These are phyloP conservation scores for Plutomurus gul DNA, from an alignment of 1,140 invertebrate species.

Conservation along the genomic window DNA sequence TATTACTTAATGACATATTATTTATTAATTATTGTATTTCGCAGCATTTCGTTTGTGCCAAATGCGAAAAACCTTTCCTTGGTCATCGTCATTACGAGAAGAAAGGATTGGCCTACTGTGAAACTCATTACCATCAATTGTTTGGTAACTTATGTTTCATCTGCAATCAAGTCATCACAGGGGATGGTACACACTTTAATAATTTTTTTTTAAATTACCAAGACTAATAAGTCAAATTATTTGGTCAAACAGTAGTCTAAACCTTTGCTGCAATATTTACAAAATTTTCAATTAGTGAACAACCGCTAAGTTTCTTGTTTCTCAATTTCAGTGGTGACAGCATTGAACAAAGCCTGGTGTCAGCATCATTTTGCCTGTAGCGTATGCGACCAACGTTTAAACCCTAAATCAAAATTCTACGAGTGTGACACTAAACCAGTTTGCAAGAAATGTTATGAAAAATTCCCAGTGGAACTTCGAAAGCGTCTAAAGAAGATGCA, in stretches of 20 bases:
- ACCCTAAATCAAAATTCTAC: conserved; percentile 98
- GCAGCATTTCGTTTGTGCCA: conserved; percentile 98
- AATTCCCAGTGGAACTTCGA: conserved; percentile 91
- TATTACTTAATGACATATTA: background rate
- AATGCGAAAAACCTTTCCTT: conserved; percentile 99
- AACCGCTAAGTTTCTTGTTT: conserved; percentile 32
- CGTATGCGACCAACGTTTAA: conserved; percentile 96
- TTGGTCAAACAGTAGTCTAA: background rate
- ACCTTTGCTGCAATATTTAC: background rate
- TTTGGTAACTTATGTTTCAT: conserved; percentile 99
- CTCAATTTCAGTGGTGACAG: conserved; percentile 88
- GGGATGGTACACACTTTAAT: conserved; percentile 88
- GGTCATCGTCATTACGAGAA: conserved; percentile 99
- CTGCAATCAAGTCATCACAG: conserved; percentile 96
- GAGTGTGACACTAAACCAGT: conserved; percentile 98
- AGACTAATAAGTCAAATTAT: background rate
- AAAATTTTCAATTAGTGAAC: background rate
- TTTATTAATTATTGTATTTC: conserved; percentile 52
- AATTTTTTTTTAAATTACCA: background rate
- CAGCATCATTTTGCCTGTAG: conserved; percentile 99
- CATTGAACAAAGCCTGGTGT: conserved; percentile 99
- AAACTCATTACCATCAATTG: conserved; percentile 98
- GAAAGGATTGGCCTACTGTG: conserved; percentile 97
- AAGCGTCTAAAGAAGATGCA: conserved; percentile 65
- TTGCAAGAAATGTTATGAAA: conserved; percentile 98